Conservation (phyloP, 2,113 vertebrate genomes). For the Microtus montanus region DNA sequence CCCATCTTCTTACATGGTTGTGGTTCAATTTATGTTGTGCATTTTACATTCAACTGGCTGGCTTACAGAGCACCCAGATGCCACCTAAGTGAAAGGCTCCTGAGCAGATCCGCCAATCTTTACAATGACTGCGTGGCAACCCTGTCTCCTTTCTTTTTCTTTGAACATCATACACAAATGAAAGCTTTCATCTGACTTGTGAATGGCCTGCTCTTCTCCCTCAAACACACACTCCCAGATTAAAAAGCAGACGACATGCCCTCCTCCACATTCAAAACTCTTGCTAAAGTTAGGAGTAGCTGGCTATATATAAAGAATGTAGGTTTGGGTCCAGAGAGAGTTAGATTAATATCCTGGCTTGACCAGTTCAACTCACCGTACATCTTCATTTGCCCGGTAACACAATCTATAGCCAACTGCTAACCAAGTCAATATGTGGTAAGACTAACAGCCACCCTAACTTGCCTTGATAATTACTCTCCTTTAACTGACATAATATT, state of each 20-base stretch:
- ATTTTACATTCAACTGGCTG: not conserved
- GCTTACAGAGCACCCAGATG: not conserved
- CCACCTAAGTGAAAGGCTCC: conserved; percentile 1
- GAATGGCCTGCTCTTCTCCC: not conserved
- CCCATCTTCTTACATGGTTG: not conserved
- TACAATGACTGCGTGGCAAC: not conserved
- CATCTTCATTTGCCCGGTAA: conserved; percentile 79
- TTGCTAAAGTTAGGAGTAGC: conserved; percentile 27
- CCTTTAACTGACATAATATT: conserved; percentile 85
- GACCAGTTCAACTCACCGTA: conserved; percentile 75
- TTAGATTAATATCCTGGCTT: conserved; percentile 77
- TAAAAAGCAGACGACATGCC: conserved; percentile 8
- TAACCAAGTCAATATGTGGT: conserved; percentile 83
- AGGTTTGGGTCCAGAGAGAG: conserved; percentile 56
- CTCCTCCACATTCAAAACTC: conserved; percentile 37
- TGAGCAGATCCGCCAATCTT: not conserved
- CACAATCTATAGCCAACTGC: conserved; percentile 74
- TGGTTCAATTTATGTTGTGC: not conserved
- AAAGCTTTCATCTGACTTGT: not conserved
- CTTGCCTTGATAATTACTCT: conserved; percentile 83
- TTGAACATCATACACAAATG: not conserved
- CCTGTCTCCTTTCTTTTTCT: not conserved
- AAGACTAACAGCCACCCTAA: conserved; percentile 82
- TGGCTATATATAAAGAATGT: conserved; percentile 21
- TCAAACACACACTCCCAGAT: not conserved